These are phyloP conservation scores for Aphidius gifuensis DNA, from an alignment of 1,140 invertebrate species.

Conservation along the genomic window DNA sequence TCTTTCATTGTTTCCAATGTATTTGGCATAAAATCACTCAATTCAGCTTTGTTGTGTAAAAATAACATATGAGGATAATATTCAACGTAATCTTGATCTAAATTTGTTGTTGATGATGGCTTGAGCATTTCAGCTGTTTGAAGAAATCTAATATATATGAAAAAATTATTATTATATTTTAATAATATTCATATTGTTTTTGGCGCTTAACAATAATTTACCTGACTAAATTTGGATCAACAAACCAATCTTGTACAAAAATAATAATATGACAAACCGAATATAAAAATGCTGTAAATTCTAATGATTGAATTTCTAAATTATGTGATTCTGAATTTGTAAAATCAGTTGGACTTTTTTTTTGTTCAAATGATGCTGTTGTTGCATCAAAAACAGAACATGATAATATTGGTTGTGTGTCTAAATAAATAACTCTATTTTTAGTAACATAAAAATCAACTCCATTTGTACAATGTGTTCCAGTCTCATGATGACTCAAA, in stretches of 20 bases:
- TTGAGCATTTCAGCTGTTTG: conserved; percentile 85
- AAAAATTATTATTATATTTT: background rate
- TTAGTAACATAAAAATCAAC: conserved; percentile 65
- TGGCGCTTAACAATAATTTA: conserved; percentile 31
- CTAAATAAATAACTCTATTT: conserved; percentile 63
- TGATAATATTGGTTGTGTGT: conserved; percentile 65
- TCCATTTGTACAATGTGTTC: conserved; percentile 60
- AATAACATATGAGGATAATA: conserved; percentile 76
- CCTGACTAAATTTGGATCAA: conserved; percentile 72
- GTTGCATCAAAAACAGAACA: conserved; percentile 62
- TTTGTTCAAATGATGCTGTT: conserved; percentile 51
- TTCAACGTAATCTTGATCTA: conserved; percentile 65
- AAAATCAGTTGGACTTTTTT: conserved; percentile 60
- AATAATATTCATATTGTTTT: background rate
- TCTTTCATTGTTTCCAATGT: conserved; percentile 67
- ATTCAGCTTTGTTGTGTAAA: conserved; percentile 71
- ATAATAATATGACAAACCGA: conserved; percentile 87
- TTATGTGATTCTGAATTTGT: conserved; percentile 60
- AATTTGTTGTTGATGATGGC: conserved; percentile 66
- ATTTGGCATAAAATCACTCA: conserved; percentile 68
- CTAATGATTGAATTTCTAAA: conserved; percentile 71
- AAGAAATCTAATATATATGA: conserved; percentile 61
- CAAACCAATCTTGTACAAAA: conserved; percentile 82
- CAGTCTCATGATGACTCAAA: conserved; percentile 55
- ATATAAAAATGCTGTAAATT: conserved; percentile 79